Base-by-base conservation (phyloP, 1,140 invertebrate genomes). In the Macrocentrus cingulum region DNA sequence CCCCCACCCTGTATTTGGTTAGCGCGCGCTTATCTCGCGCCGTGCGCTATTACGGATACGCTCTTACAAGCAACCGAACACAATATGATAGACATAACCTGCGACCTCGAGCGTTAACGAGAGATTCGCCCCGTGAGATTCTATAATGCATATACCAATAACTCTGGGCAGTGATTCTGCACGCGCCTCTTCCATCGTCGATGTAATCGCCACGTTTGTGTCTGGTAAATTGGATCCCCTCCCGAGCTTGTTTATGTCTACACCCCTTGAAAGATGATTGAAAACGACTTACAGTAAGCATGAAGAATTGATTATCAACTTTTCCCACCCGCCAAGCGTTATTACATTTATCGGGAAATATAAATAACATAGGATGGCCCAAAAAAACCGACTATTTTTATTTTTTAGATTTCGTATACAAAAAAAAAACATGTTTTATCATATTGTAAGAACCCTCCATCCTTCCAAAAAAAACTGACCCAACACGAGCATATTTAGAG, bases 31-130 rank as follows among this genome's bases (percentile, higher is more conserved):
- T 68, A 71, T 71, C 69, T 66, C 34, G 41, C 42, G 4, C 16
- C n/a, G 51, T 23, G n/a, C 44, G 65, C 66, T 65, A 63, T 66
- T 46, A 50, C 49, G 23, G 39, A 29, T 53, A 59, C 57, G 36
- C 44, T 41, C 56, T 37, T 57, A 57, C 55, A 34, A 54, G 25
- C 62, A 60, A 59, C 57, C 32, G 66, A 70, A 70, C n/a, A n/a
- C 67, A 70, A 70, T 62, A 64, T 67, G 69, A 69, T 70, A 69
- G 66, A 69, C 69, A 64, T 67, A 68, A 72, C 67, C 66, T 56
- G 52, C 69, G 68, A 70, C 68, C 72, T 64, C 61, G 61, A 62
- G 62, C 57, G 59, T 63, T 71, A 70, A 69, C 66, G 62, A 74
- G 69, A 68, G 59, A 64, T 58, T 51, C 56, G 46, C 56, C 56